Percentiles rank a stretch among this genome's conserved stretches.
phyloP scores from a whole-genome alignment of 2,113 vertebrate genomes.

The Osmerus mordax region DNA sequence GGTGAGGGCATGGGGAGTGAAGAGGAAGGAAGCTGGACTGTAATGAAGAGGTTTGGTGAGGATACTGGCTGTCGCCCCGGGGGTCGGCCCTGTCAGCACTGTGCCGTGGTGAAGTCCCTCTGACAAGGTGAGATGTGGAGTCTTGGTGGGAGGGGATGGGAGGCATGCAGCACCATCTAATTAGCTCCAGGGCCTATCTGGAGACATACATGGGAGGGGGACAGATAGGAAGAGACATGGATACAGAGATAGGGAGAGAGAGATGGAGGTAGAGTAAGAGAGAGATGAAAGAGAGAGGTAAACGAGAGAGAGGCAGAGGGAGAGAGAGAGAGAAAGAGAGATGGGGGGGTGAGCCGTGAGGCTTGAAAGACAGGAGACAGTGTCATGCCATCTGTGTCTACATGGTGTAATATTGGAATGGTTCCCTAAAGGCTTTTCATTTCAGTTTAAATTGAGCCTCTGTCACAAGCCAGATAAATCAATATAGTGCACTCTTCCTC shows the following conservation, averaged over 20 bases:
- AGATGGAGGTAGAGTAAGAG: not conserved
- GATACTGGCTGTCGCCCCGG: conserved; percentile 37
- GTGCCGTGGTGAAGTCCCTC: conserved; percentile 27
- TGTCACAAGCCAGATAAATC: not conserved
- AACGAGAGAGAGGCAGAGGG: not conserved
- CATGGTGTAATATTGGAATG: conserved; percentile 39
- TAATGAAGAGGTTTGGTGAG: conserved; percentile 54
- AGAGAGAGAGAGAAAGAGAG: not conserved
- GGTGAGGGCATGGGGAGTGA: too few relatives aligned
- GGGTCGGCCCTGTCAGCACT: conserved; percentile 50
- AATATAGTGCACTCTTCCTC: not conserved
- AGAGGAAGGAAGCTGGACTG: conserved; percentile 4
- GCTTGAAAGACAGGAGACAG: not conserved
- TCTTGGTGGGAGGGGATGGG: conserved; percentile 19
- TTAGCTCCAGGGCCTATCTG: conserved; percentile 38
- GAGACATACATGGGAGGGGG: conserved; percentile 7
- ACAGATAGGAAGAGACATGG: not conserved
- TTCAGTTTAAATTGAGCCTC: not conserved
- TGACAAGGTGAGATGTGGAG: conserved; percentile 51
- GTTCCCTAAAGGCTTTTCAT: not conserved
- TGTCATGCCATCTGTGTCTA: conserved; percentile 28
- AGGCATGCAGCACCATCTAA: conserved; percentile 39
- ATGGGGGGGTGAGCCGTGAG: not conserved
- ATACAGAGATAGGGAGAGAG: not conserved
- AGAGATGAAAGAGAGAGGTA: not conserved